Base-by-base conservation (phyloP, 2,888 invertebrate genomes). In the Cephonodes hylas region DNA sequence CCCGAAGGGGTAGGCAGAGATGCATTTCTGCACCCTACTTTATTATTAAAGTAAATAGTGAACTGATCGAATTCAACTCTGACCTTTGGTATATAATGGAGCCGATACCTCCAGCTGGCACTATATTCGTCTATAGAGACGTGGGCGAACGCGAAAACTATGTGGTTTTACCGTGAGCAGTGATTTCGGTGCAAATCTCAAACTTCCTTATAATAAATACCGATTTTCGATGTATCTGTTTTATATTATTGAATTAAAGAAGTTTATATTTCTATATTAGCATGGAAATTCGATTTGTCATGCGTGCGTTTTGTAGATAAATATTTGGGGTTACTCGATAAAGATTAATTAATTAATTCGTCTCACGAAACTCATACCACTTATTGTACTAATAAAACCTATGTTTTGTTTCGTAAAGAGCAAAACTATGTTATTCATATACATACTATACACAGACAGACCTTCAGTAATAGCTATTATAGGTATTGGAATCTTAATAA, bases 141-240 rank as follows among this genome's bases (percentile, higher is more conserved):
- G 53, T 53, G 27, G 25, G 42, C 34, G 45, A 58, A n/a, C 45
- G 45, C 57, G 27, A 58, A n/a, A 58, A 58, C 42, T 58, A 58
- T 53, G 53, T 18, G 31, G 31, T 69, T 27, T 74, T 70, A 61
- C 63, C 70, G 23, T 61, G 53, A 45, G 31, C 18, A 27, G 64
- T 63, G n/a, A 66, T 69, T 4, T 74, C 1, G 25, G 27, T 53
- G 27, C 27, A 53, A 18, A 27, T 20, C 8, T 27, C 10, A 4
- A 15, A 53, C 53, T 31, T 53, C 53, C 48, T 48, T 15, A 18
- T 31, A 53, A 31, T 53, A 31, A 18, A 18, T 44, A 20, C 20
- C 20, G 20, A 18, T 44, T 44, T 44, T 10, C n/a, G n/a, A n/a
- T 5, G 38, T n/a, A n/a, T n/a, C 38, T 38, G 38, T 10, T 38